phyloP scores from a whole-genome alignment of 2,113 vertebrate genomes.

The Edolisoma coerulescens region DNA sequence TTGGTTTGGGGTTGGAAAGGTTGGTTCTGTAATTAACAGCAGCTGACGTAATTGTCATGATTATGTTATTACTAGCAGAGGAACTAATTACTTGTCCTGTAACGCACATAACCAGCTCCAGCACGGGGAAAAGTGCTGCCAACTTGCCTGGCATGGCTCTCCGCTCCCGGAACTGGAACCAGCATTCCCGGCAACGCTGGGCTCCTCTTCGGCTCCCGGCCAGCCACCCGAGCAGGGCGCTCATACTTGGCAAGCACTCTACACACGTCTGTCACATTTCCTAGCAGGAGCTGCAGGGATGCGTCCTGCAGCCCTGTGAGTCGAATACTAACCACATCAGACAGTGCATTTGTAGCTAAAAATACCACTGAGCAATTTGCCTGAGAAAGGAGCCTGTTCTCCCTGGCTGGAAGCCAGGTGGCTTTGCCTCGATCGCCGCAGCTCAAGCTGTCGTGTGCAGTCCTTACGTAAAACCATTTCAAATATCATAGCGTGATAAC shows the following conservation, averaged over 20 bases:
- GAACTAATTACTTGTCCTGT: background rate
- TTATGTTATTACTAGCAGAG: background rate
- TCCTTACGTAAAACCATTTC: background rate
- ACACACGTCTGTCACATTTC: background rate
- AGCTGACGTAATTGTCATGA: background rate
- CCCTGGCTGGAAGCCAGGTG: background rate
- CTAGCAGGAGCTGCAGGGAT: background rate
- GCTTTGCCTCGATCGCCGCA: background rate
- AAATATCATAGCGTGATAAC: background rate
- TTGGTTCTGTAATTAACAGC: background rate
- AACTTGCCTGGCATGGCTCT: rapidly evolving
- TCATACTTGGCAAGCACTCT: background rate
- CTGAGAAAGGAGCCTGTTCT: background rate
- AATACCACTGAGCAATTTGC: background rate
- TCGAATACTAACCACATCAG: background rate
- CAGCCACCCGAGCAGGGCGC: background rate
- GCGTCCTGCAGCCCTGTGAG: background rate
- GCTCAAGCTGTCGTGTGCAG: background rate
- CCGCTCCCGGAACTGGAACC: rapidly evolving
- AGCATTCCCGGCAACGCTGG: rapidly evolving
- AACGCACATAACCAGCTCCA: background rate
- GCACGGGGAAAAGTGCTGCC: background rate
- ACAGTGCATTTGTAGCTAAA: slow-evolving; percentile 5
- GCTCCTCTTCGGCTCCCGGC: background rate
- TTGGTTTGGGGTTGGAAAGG: background rate